These are phyloP conservation scores for Aphelenchoides bicaudatus DNA, from an alignment of 2,888 invertebrate genomes.

Conservation along the genomic window DNA sequence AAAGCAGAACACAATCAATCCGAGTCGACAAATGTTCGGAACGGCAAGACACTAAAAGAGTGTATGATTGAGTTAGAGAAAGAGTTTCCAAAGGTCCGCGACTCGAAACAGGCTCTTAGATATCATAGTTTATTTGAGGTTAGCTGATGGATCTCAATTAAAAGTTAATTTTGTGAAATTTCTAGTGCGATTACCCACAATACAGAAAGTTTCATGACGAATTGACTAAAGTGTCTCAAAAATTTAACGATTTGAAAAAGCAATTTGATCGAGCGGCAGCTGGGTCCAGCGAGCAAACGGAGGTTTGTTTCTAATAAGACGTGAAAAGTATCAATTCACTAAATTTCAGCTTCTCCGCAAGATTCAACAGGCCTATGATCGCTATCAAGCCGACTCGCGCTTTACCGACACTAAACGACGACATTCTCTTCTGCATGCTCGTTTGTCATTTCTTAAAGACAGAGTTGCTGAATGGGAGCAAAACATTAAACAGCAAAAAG, in stretches of 20 bases:
- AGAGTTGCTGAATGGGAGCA: conserved; percentile 41
- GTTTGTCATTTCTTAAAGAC: conserved; percentile 43
- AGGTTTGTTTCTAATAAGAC: conserved; percentile 19
- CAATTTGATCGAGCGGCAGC: conserved; percentile 3
- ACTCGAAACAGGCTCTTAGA: neutral
- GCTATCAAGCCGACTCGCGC: conserved; percentile 22
- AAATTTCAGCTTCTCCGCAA: conserved; percentile 20
- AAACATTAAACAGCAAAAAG: no score
- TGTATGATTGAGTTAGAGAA: neutral
- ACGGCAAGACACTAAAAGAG: no score
- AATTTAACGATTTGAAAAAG: conserved; percentile 27
- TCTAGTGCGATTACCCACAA: conserved; percentile 42
- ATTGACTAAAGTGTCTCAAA: conserved; percentile 23
- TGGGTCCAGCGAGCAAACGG: conserved; percentile 21
- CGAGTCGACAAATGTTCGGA: no score
- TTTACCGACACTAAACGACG: conserved; percentile 39
- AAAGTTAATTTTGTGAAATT: conserved; percentile 33
- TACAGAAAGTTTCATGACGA: conserved; percentile 40
- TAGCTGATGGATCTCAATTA: neutral
- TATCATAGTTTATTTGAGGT: conserved; percentile 18
- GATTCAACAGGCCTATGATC: conserved; percentile 25
- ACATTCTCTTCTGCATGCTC: conserved; percentile 45
- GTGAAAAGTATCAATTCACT: no score
- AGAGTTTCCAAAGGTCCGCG: conserved; percentile 8
- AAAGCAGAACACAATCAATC: no score